Evolutionary conservation across 2,797 vertebrate species (phyloP).

Genomic region (Pristis pectinata): DNA sequence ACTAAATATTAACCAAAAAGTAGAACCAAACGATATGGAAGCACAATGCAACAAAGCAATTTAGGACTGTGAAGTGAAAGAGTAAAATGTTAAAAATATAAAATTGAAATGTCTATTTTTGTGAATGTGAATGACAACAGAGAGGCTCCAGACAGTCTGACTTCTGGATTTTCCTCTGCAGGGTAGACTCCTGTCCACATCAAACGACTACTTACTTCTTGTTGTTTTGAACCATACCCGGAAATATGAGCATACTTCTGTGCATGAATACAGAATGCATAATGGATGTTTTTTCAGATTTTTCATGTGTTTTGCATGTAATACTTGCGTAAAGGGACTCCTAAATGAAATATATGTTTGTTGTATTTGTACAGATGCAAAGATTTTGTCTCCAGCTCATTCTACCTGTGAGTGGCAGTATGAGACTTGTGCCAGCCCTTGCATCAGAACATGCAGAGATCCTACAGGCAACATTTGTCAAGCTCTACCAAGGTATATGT

Average conservation of each 20-base stretch:
- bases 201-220: neutral
- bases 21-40: neutral
- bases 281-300: neutral
- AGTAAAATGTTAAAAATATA: neutral
- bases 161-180: neutral
- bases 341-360: conserved; percentile 21
- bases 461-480: conserved; percentile 67
- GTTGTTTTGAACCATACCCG: neutral
- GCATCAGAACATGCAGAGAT: conserved; percentile 87
- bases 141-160: neutral
- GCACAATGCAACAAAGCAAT: neutral
- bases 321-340: neutral
- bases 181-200: neutral
- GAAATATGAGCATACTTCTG: conserved; percentile 16
- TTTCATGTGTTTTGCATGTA: conserved; percentile 41
- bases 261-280: neutral
- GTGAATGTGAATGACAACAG: conserved; percentile 29
- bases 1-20: neutral
- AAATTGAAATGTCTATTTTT: conserved; percentile 9
- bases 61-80: neutral
- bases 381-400: conserved; percentile 50
- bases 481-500: conserved; percentile 74
- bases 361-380: conserved; percentile 58
- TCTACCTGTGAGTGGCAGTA: conserved; percentile 84
- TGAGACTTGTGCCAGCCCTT: conserved; percentile 77